Conservation (phyloP, 2,113 vertebrate genomes). For the Hyla sarda region DNA sequence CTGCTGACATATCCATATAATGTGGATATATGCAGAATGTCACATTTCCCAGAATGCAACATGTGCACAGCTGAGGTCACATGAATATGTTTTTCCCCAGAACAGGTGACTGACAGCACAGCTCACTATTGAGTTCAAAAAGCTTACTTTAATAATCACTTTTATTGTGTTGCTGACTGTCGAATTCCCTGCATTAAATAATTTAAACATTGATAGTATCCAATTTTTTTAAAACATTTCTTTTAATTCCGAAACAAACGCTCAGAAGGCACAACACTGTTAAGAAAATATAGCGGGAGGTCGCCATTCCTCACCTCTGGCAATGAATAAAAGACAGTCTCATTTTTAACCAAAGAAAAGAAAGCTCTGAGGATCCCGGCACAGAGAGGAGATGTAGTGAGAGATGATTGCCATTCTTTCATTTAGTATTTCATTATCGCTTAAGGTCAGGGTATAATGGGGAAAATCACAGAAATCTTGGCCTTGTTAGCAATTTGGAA, state of each 20-base stretch:
- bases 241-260: background rate
- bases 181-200: background rate
- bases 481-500: constrained; percentile 33
- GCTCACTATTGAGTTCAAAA: too few species aligned
- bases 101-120: too few species aligned
- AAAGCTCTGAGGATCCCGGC: constrained; percentile 7
- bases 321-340: constrained; percentile 29
- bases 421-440: constrained; percentile 44
- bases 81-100: too few species aligned
- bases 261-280: background rate
- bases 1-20: background rate
- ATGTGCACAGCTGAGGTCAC: too few species aligned
- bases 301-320: constrained; percentile 6
- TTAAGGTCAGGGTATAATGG: constrained; percentile 35
- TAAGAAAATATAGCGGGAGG: background rate
- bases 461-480: constrained; percentile 27
- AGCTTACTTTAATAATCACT: too few species aligned
- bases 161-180: too few species aligned
- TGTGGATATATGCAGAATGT: too few species aligned
- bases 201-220: background rate
- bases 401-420: constrained; percentile 46
- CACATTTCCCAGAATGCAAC: too few species aligned
- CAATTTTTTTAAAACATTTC: background rate
- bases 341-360: constrained; percentile 27
- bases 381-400: background rate